Evolutionary conservation across 2,113 vertebrate genomes (phyloP), one percentile per base, ranked within the genome.

Genomic region (Nanger granti): DNA sequence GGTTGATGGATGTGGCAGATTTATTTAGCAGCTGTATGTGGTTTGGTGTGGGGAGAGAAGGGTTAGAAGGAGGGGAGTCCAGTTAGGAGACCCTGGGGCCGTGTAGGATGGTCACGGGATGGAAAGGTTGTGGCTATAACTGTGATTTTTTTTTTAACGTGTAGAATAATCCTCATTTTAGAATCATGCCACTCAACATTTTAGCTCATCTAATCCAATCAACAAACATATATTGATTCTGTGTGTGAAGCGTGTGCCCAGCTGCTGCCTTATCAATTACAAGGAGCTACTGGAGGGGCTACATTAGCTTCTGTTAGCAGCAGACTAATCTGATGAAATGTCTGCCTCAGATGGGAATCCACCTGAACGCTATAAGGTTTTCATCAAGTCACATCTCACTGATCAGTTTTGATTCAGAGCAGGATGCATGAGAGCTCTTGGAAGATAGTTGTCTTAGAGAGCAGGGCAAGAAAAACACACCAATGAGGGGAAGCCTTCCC

Each of bases 401-500:
- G 59, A 88, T 85, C 31, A 4, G 49, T 91, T 90, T 49, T 87
- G 86, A 87, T 89, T 83, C 55, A 1, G 62, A 85, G 57, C 41
- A 44, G 54, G 34, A 54, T 64, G 4, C 41, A 4, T 41, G 34
- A 18, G n/a, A 66, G 31, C 87, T 87, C 54, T 86, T 80, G 52
- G 82, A 41, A 24, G 66, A 47, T 59, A 87, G 95, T 87, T 91
- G 54, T 89, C 86, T 94, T 80, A 82, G 93, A 89, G 66, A 94
- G 7, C 14, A 52, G 60, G 60, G 44, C 44, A n/a, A 80, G 76
- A 26, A 92, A 95, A 95, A 84, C 79, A 97, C 80, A 76, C 73
- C 91, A 82, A 4, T 82, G 94, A 97, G 57, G 83, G 0, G 10
- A 52, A 89, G 95, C 79, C 79, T 91, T 84, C 44, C 11, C 15